Base-by-base conservation (phyloP, 2,888 invertebrate genomes). In the Gasteruption jaculator region DNA sequence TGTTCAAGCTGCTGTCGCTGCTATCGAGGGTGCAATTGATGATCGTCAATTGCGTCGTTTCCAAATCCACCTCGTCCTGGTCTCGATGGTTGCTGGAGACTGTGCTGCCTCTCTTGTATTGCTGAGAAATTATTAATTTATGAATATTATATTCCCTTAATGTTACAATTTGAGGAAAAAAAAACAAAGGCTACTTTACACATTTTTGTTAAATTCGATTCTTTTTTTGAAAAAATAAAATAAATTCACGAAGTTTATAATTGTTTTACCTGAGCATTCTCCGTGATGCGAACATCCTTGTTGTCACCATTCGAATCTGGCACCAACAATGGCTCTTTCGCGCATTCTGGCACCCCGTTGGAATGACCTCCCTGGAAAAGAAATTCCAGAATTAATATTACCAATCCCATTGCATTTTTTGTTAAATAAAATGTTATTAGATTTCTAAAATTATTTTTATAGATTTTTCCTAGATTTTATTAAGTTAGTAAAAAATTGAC, bases 241-340 rank as follows among this genome's bases (percentile, higher is more conserved):
- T 34, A 3, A 18, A 36, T n/a, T n/a, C n/a, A n/a, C n/a, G 16
- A 15, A 6, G 18, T 4, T 25, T 34, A 5, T 22, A 10, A 26
- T 14, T 22, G 34, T 63, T 71, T 72, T 66, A 82, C 83, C 71
- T 80, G 77, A 38, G 83, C 83, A 71, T 84, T 83, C 70, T 83
- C 83, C 27, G 80, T 82, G 49, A 83, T 81, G 56, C 78, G 78
- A 18, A 65, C 73, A 49, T 82, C 60, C 47, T 69, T 69, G 16
- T 73, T 73, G 32, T 76, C 75, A 27, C 66, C 61, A 19, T 64
- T 64, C 5, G 49, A 31, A 27, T 60, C 56, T 12, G 64, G 52
- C 8, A 56, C 49, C 29, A 73, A 53, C 42, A 74, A 61, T 31
- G 73, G 73, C 33, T 74, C 71, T 56, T 74, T 76, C 11, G 71